Percentiles rank a stretch among this genome's conserved stretches.
phyloP scores from a whole-genome alignment of 2,113 vertebrate species.

The Neolamprologus fasciatus region DNA sequence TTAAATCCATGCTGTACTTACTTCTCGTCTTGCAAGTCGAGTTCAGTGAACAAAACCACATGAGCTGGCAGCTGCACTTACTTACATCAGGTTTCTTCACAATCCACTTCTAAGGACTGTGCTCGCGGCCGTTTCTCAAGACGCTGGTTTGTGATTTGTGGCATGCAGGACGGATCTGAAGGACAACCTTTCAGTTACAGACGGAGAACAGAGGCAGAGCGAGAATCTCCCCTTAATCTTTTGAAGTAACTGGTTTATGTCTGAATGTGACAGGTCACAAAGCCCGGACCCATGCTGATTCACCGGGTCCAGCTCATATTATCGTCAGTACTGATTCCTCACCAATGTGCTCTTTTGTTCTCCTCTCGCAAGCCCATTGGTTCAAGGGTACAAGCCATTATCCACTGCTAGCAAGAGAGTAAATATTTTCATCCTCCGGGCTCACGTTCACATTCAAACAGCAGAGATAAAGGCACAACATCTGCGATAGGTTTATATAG shows the following conservation, averaged over 20 bases:
- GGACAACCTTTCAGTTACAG: conserved; percentile 24
- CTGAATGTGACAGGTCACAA: conserved; percentile 32
- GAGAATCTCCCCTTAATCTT: conserved; percentile 20
- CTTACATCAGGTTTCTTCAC: conserved; percentile 55
- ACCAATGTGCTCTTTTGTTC: conserved; percentile 29
- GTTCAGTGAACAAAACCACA: conserved; percentile 61
- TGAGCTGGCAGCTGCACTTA: conserved; percentile 62
- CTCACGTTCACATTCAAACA: conserved; percentile 20
- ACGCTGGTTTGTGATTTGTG: conserved; percentile 23
- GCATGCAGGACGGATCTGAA: conserved; percentile 32
- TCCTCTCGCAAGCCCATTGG: conserved; percentile 15
- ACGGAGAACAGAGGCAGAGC: background rate
- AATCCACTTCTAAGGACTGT: conserved; percentile 58
- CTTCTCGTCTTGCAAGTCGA: conserved; percentile 5
- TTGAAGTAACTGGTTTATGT: conserved; percentile 42
- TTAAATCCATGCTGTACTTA: conserved; percentile 54
- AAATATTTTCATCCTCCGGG: conserved; percentile 30
- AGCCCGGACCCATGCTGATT: conserved; percentile 10
- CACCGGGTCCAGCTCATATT: conserved; percentile 28
- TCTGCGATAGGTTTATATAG: conserved; percentile 40
- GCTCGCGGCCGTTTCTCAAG: conserved; percentile 49
- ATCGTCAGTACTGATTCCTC: conserved; percentile 37
- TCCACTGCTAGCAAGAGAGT: conserved; percentile 9
- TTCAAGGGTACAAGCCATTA: conserved; percentile 17
- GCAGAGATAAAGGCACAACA: conserved; percentile 24